Base-by-base conservation (phyloP, 2,797 vertebrate genomes). In the Saxicola maurus region DNA sequence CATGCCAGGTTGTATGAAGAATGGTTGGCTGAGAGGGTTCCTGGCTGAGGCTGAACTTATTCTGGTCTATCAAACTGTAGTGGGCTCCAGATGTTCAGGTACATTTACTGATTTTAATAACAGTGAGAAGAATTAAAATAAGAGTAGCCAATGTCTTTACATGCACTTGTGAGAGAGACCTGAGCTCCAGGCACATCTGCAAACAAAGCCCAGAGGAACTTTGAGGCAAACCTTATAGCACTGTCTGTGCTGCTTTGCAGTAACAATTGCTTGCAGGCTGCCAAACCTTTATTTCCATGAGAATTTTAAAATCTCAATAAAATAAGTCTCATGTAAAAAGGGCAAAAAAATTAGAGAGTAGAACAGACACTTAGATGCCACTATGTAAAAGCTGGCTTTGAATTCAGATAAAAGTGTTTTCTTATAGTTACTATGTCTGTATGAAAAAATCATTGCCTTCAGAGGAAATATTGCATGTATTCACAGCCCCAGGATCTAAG, bases 331-430 rank as follows among this genome's bases (percentile, higher is more conserved):
- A 57, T 11, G 84, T 66, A 85, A 87, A 91, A 88, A 65, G 25
- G 38, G 30, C 2, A 23, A 42, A 31, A 61, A 46, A 79, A 35
- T 0, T 3, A 27, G 20, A 55, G 53, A 71, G 17, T 2, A 69
- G 55, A 91, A 86, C 20, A 82, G 67, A 79, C 33, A 42, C n/a
- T 61, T 17, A 18, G 42, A 72, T 37, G 37, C 56, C 42, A 52
- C 43, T 46, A 42, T 11, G 62, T 66, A 85, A 89, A 90, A 93
- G 33, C 46, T 27, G 43, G 43, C 62, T 90, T 61, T 89, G 86
- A 88, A 87, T 95, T 59, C 82, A 83, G 66, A 87, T 42, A 56
- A 52, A 91, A 85, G 72, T 65, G 72, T 65, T 82, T 80, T 37
- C 75, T 74, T 55, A 48, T 11, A 61, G 33, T 30, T 78, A 65